Conservation (phyloP, 2,113 vertebrate genomes). For the Bostrychus sinensis region DNA sequence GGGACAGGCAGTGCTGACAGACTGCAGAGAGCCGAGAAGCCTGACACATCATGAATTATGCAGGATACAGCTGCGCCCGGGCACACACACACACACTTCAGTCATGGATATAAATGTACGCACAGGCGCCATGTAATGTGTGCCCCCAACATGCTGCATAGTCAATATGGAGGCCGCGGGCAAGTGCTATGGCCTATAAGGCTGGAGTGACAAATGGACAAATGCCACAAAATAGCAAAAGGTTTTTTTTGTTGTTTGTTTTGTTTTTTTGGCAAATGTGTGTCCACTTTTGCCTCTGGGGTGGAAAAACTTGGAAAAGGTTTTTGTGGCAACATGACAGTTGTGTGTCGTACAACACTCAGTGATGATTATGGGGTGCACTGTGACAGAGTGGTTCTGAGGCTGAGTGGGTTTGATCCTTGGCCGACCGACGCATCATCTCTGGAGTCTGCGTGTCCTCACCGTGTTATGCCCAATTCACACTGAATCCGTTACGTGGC, state of each 20-base stretch:
- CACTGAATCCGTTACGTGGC: too few species aligned
- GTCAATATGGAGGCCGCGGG: conserved; percentile 36
- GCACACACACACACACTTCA: conserved; percentile 57
- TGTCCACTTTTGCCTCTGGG: not conserved
- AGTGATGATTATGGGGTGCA: not conserved
- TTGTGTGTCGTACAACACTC: not conserved
- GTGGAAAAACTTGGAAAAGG: not conserved
- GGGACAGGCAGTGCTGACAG: conserved; percentile 63
- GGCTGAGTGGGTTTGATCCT: too few species aligned
- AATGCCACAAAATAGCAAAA: conserved; percentile 29
- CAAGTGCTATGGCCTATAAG: conserved; percentile 10
- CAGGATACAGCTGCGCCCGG: conserved; percentile 52
- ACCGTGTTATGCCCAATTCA: too few species aligned
- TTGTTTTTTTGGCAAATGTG: conserved; percentile 31
- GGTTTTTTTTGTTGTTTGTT: too few species aligned
- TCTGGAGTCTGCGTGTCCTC: too few species aligned
- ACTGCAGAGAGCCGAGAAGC: conserved; percentile 57
- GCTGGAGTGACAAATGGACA: conserved; percentile 15
- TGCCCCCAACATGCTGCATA: conserved; percentile 45
- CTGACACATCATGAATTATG: conserved; percentile 74
- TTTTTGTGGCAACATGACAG: not conserved
- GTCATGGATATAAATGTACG: conserved; percentile 69
- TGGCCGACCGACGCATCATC: too few species aligned
- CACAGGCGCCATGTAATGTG: conserved; percentile 58
- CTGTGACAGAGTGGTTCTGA: not conserved